Conservation (phyloP, 64 coral and sea anemone genomes). For the Acropora yongei region DNA sequence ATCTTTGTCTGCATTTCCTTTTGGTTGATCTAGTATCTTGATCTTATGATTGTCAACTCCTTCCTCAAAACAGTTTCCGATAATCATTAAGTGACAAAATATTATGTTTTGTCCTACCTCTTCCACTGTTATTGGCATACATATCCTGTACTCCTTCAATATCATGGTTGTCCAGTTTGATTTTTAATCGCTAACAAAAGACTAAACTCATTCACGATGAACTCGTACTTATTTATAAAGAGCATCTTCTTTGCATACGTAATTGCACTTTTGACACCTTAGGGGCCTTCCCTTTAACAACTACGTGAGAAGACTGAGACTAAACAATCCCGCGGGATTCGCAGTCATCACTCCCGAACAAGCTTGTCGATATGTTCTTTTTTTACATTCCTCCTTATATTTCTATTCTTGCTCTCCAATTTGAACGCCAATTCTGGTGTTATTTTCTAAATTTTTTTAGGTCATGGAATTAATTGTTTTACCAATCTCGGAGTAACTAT, state of each 20-base stretch:
- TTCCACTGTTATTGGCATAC: conserved; percentile 95
- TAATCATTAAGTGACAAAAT: not conserved
- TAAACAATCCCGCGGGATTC: not conserved
- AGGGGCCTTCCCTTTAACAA: not conserved
- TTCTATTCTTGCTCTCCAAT: too few relatives aligned
- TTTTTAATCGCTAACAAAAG: not conserved
- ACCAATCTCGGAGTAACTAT: too few relatives aligned
- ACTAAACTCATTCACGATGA: too few relatives aligned
- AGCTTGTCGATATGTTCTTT: too few relatives aligned
- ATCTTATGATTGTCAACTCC: not conserved
- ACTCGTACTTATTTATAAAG: too few relatives aligned
- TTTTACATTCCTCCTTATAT: too few relatives aligned
- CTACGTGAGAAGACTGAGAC: not conserved
- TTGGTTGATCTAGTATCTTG: too few relatives aligned
- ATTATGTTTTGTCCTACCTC: conserved; percentile 67
- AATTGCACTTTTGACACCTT: not conserved
- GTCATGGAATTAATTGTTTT: too few relatives aligned
- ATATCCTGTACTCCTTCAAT: conserved; percentile 97
- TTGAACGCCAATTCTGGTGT: too few relatives aligned
- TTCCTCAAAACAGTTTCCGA: not conserved
- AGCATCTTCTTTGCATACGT: not conserved
- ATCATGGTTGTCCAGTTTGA: conserved; percentile 40
- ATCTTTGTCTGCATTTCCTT: not conserved
- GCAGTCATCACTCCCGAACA: too few relatives aligned
- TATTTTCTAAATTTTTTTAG: too few relatives aligned